Conservation (phyloP, 2,797 vertebrate species). For the Enteromius mattozi region DNA sequence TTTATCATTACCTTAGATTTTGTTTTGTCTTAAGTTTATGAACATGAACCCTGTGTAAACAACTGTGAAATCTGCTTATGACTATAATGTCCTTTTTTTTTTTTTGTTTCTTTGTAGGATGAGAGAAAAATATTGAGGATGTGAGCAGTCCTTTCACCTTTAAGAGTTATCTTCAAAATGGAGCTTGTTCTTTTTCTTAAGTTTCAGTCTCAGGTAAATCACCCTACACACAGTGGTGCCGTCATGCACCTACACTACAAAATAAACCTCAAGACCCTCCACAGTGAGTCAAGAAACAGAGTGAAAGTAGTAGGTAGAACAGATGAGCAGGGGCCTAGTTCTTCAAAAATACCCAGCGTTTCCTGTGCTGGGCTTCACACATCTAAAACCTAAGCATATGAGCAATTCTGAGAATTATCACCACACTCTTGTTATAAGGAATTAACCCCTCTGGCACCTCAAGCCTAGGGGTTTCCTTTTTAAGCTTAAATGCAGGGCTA, state of each 20-base stretch:
- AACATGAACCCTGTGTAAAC: neutral
- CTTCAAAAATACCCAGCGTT: conserved; percentile 19
- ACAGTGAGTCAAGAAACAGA: conserved; percentile 17
- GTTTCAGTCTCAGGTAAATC: conserved; percentile 37
- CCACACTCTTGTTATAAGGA: neutral
- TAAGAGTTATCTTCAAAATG: conserved; percentile 1
- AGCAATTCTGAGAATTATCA: conserved; percentile 38
- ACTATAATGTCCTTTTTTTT: neutral
- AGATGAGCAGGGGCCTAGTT: conserved; percentile 18
- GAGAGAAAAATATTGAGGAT: neutral
- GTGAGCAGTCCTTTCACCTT: conserved; percentile 1
- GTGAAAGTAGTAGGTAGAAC: conserved; percentile 21
- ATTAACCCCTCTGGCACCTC: conserved; percentile 15
- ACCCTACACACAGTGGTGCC: neutral
- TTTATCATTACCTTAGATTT: neutral
- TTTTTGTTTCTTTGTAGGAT: neutral
- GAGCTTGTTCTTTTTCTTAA: neutral
- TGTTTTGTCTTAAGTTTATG: neutral
- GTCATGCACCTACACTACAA: neutral
- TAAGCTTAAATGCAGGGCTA: neutral
- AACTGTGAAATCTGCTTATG: neutral
- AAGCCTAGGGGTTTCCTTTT: conserved; percentile 3
- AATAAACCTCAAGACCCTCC: neutral
- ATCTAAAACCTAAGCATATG: neutral
- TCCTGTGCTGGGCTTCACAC: conserved; percentile 40